phyloP scores from a whole-genome alignment of 2,113 vertebrate species.

The Corydoras sp. region DNA sequence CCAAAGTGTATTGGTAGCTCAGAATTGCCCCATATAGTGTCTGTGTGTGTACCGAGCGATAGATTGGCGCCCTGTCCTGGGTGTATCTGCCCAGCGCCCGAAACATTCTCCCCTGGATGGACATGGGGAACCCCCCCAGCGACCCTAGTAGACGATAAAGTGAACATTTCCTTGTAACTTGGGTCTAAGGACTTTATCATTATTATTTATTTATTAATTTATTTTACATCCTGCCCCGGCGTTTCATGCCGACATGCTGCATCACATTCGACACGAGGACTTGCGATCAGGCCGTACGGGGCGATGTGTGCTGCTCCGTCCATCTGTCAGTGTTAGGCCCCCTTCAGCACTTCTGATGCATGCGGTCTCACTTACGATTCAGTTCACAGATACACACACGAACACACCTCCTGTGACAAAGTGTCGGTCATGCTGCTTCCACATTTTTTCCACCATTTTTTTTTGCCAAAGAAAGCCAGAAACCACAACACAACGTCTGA shows the following conservation, averaged over 20 bases:
- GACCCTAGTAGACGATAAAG: too few relatives aligned
- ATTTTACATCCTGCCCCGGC: not conserved
- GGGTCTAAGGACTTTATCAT: too few relatives aligned
- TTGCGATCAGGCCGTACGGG: conserved; percentile 11
- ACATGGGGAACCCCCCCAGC: too few relatives aligned
- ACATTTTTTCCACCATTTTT: conserved; percentile 3
- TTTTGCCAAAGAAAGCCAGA: not conserved
- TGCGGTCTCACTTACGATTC: conserved; percentile 23
- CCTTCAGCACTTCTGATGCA: conserved; percentile 25
- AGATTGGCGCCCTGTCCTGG: too few relatives aligned
- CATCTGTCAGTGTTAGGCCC: conserved; percentile 36
- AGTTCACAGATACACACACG: conserved; percentile 11
- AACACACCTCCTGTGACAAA: conserved; percentile 32
- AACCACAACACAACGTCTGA: too few relatives aligned
- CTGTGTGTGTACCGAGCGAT: too few relatives aligned
- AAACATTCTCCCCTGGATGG: too few relatives aligned
- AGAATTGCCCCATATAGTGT: too few relatives aligned
- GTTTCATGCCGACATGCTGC: not conserved
- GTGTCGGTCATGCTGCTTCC: conserved; percentile 25
- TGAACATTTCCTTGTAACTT: too few relatives aligned
- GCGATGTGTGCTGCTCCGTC: conserved; percentile 28
- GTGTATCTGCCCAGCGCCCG: too few relatives aligned
- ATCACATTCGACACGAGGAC: not conserved
- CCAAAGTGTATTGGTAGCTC: too few relatives aligned
- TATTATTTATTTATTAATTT: too few relatives aligned